Base-by-base conservation (phyloP, 2,113 vertebrate genomes). In the Gymnobelideus leadbeateri region DNA sequence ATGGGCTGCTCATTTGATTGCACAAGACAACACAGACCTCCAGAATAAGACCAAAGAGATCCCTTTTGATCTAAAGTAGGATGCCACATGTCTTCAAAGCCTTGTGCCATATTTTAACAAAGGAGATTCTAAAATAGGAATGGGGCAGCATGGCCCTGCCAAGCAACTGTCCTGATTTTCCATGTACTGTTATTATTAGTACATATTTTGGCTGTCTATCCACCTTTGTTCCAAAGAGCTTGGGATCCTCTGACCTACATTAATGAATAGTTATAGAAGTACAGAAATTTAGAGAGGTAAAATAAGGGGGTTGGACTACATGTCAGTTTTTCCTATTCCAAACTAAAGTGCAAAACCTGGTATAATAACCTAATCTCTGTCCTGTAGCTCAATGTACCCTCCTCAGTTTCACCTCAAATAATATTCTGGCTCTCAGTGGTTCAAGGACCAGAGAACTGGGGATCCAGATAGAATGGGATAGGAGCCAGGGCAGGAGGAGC, bases 21-120 rank as follows among this genome's bases (percentile, higher is more conserved):
- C 68, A 90, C 89, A 90, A 90, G 28, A 90, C 46, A 50, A 90
- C 43, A 84, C 23, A 84, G 68, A 7, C 37, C 14, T 90, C 89
- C 28, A 90, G 89, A 47, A 90, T 49, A 28, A 28, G 46, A 90
- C 89, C 89, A 90, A 47, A 43, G 89, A 90, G 47, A 90, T 90
- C 89, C 89, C 46, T 90, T 90, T 90, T 90, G 46, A 90, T 90
- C 89, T 90, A 90, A 90, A 90, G 46, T 47, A 90, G 46, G 49
- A 90, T 90, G 89, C 49, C 49, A 51, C 89, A 90, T 90, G 46
- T 90, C 37, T 90, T 90, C 46, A 90, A 90, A 90, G 49, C 46
- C 46, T 43, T 84, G 89, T 90, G 89, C 89, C 49, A 90, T 84
- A 84, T 28, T 90, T 47, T 47, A 51, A 51, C 89, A 90, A 84